These are phyloP conservation scores for Pocillopora damicornis DNA, from an alignment of 64 coral and sea anemone species.

Conservation along the genomic window DNA sequence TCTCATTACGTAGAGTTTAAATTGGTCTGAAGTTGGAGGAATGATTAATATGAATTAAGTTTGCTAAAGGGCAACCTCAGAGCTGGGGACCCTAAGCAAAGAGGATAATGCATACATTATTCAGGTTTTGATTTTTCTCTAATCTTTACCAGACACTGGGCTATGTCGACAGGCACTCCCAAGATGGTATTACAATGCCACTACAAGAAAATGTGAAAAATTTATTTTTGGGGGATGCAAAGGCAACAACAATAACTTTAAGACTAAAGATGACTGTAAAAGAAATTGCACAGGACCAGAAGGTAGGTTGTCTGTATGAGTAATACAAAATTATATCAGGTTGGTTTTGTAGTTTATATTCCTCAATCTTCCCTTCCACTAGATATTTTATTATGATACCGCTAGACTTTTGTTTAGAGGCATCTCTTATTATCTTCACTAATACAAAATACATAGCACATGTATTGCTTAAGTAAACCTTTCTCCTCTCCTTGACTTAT, in stretches of 20 bases:
- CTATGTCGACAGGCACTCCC: slow-evolving; percentile 43
- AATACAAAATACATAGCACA: too few relatives aligned
- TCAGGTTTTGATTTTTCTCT: neutral
- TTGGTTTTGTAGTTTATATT: neutral
- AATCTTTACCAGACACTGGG: slow-evolving; percentile 8
- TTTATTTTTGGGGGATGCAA: slow-evolving; percentile 68
- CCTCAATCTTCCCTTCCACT: too few relatives aligned
- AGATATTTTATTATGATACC: too few relatives aligned
- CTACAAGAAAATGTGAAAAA: slow-evolving; percentile 35
- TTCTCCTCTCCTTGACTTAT: neutral
- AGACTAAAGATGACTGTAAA: slow-evolving; percentile 42
- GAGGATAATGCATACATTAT: too few relatives aligned
- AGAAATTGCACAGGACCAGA: neutral
- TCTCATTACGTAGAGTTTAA: too few relatives aligned
- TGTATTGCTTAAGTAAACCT: too few relatives aligned
- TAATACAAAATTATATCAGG: neutral
- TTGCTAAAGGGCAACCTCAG: too few relatives aligned
- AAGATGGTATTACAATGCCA: slow-evolving; percentile 70
- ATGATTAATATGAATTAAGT: too few relatives aligned
- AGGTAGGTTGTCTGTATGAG: neutral
- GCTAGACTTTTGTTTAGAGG: too few relatives aligned
- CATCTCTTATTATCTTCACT: too few relatives aligned
- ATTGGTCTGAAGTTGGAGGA: too few relatives aligned
- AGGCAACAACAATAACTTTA: slow-evolving; percentile 84
- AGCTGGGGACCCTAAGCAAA: too few relatives aligned